A percentile compares a stretch with the other conserved stretches of the same genome.
Conservation (phyloP, 2,113 vertebrate genomes). For the Telmatochromis sp. region DNA sequence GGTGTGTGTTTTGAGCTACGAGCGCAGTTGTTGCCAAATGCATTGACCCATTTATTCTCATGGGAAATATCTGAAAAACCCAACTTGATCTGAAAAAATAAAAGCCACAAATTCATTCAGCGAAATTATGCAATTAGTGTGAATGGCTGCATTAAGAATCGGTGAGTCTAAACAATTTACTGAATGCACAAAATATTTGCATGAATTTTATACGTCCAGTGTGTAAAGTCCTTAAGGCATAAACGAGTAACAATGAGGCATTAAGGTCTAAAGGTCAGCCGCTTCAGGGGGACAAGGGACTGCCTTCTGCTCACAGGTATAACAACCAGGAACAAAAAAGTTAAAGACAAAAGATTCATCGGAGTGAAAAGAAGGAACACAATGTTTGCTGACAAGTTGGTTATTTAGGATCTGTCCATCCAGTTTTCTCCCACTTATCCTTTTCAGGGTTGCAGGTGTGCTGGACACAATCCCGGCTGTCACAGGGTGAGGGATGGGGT, state of each 20-base stretch:
- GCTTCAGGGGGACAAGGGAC: background rate
- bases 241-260: background rate
- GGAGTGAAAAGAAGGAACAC: background rate
- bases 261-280: background rate
- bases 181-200: background rate
- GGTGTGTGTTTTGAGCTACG: background rate
- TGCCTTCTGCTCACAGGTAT: background rate
- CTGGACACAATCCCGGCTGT: background rate
- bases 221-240: background rate
- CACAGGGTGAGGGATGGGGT: background rate
- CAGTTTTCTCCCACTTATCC: background rate
- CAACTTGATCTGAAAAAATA: background rate
- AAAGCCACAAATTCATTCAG: background rate
- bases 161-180: background rate
- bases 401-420: background rate
- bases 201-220: background rate
- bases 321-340: background rate
- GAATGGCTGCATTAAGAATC: background rate
- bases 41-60: background rate
- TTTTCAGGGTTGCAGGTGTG: background rate
- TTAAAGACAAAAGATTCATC: background rate
- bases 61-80: background rate
- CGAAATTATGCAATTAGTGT: accelerated
- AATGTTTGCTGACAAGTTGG: background rate
- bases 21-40: background rate